A percentile compares a stretch with the other conserved stretches of the same genome.
These are phyloP conservation scores for Schizaphis graminum DNA, from an alignment of 2,888 invertebrate genomes.

Conservation along the genomic window DNA sequence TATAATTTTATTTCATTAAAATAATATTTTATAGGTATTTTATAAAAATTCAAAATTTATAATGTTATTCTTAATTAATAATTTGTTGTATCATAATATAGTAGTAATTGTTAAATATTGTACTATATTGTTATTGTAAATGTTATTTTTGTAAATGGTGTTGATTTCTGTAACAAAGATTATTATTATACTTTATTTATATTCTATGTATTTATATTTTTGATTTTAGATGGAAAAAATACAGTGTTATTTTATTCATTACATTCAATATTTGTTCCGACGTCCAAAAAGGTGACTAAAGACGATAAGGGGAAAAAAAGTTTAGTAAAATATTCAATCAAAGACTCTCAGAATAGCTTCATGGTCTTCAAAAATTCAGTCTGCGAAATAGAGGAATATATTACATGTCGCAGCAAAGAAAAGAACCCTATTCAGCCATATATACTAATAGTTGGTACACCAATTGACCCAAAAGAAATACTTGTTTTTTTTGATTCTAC, in stretches of 20 bases:
- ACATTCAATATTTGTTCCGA: neutral
- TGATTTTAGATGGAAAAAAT: neutral
- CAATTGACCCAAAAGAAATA: neutral
- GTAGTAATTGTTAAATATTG: too few relatives aligned
- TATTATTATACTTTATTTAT: constrained; percentile 2
- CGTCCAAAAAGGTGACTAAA: neutral
- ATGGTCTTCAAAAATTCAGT: neutral
- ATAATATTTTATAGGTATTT: too few relatives aligned
- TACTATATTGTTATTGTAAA: too few relatives aligned
- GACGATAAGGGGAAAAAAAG: neutral
- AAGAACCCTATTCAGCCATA: neutral
- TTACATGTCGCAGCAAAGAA: neutral
- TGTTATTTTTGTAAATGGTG: too few relatives aligned
- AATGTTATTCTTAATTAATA: too few relatives aligned
- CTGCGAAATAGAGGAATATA: neutral
- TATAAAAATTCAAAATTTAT: too few relatives aligned
- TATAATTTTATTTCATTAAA: too few relatives aligned
- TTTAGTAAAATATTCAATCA: neutral
- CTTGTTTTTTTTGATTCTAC: too few relatives aligned
- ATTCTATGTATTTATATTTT: neutral
- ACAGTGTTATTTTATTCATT: neutral
- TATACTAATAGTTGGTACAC: neutral
- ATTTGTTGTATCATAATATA: too few relatives aligned
- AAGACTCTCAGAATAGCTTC: neutral
- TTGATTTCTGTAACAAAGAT: too few relatives aligned